A percentile compares a stretch with the other conserved stretches of the same genome.
Conservation (phyloP, 2,113 vertebrate species). For the Varanus komodoensis region DNA sequence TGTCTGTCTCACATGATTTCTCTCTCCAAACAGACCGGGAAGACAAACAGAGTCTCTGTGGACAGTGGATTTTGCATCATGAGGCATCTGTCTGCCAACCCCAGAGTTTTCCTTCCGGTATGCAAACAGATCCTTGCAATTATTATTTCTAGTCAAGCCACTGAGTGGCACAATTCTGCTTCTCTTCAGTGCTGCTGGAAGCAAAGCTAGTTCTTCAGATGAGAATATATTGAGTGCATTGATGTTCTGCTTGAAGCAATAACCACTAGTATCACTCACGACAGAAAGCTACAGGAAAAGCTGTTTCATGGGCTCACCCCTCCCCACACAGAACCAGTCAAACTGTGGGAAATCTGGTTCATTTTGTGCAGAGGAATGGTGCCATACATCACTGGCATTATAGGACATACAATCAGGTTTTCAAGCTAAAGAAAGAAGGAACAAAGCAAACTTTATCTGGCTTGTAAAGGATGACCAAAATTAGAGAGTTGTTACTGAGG, state of each 20-base stretch:
- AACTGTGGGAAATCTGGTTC: neutral
- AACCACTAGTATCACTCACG: neutral
- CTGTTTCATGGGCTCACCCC: neutral
- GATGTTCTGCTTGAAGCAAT: neutral
- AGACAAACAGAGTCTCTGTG: rapidly evolving
- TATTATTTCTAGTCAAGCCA: neutral
- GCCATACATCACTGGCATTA: neutral
- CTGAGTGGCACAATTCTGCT: neutral
- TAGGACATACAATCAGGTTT: neutral
- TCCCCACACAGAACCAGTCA: neutral
- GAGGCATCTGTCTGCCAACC: neutral
- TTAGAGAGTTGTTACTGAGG: neutral
- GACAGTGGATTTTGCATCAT: conserved; percentile 3
- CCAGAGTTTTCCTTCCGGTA: neutral
- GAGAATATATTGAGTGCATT: neutral
- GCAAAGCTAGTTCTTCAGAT: neutral
- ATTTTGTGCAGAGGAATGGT: neutral
- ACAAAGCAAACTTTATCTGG: neutral
- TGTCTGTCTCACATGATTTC: neutral
- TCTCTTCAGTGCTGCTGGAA: neutral
- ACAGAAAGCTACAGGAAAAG: neutral
- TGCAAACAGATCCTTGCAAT: neutral
- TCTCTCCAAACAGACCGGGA: neutral
- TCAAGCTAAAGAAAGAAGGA: neutral
- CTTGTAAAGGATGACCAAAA: neutral